These are phyloP conservation scores for Micoletzkya japonica DNA, from an alignment of 2,888 invertebrate genomes.

Conservation along the genomic window DNA sequence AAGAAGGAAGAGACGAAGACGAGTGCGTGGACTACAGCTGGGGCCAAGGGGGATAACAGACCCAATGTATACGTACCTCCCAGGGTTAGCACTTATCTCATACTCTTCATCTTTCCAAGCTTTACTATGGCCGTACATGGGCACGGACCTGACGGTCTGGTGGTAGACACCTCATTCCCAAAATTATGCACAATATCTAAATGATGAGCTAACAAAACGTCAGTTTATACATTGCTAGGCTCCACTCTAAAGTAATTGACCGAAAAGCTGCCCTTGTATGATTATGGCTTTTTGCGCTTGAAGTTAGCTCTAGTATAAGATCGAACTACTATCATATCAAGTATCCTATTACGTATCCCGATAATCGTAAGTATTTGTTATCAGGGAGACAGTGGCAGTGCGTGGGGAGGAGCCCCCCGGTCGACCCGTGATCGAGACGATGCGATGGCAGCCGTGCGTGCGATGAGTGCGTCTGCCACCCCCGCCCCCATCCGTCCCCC, in stretches of 20 bases:
- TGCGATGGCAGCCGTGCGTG: slow-evolving; percentile 25
- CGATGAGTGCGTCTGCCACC: slow-evolving; percentile 26
- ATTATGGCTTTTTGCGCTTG: too few relatives aligned
- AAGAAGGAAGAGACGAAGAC: slow-evolving; percentile 38
- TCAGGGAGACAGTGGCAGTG: slow-evolving; percentile 8
- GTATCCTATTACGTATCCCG: too few relatives aligned
- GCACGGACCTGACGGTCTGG: too few relatives aligned
- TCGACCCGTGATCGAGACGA: slow-evolving; percentile 14
- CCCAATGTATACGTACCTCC: slow-evolving; percentile 8
- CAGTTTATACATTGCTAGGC: too few relatives aligned
- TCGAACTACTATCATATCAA: too few relatives aligned
- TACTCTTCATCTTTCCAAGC: background rate
- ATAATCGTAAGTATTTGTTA: background rate
- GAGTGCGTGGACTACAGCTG: slow-evolving; percentile 19
- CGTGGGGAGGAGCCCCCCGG: slow-evolving; percentile 16
- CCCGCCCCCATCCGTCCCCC: slow-evolving; percentile 30
- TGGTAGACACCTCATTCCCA: too few relatives aligned
- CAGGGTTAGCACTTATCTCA: background rate
- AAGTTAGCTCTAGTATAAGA: too few relatives aligned
- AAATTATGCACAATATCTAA: too few relatives aligned
- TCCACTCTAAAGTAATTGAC: too few relatives aligned
- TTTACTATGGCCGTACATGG: too few relatives aligned
- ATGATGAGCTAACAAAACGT: too few relatives aligned
- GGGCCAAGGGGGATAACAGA: background rate
- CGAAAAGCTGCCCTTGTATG: too few relatives aligned